phyloP scores from a whole-genome alignment of 2,888 invertebrate genomes.

The Lymantria monacha region DNA sequence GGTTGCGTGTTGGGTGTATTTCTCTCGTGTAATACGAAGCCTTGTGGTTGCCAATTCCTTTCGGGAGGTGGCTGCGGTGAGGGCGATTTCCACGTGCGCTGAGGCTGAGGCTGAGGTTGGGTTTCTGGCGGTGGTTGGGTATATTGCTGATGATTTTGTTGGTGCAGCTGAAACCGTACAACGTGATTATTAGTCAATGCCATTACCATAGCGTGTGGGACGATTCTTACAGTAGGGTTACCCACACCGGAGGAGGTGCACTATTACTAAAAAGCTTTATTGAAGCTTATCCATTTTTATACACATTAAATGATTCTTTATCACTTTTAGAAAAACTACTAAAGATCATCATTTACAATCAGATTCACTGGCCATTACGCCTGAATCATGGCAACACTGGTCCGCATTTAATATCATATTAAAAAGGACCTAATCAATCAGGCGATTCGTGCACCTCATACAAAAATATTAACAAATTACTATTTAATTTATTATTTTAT shows the following conservation, averaged over 20 bases:
- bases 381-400: too few species aligned
- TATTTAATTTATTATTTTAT: too few species aligned
- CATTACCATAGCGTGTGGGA: neutral
- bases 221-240: neutral
- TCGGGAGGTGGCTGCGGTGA: constrained; percentile 64
- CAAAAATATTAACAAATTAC: too few species aligned
- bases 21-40: constrained; percentile 86
- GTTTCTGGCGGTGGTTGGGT: constrained; percentile 50
- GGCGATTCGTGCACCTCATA: too few species aligned
- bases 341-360: neutral
- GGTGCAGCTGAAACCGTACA: constrained; percentile 55
- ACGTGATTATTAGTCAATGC: neutral
- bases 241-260: constrained; percentile 25
- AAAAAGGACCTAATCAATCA: too few species aligned
- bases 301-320: neutral
- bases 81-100: constrained; percentile 70
- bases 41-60: constrained; percentile 73
- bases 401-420: too few species aligned
- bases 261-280: constrained; percentile 5
- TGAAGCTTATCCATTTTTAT: constrained; percentile 16
- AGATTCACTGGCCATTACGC: too few species aligned
- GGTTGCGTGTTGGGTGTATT: constrained; percentile 43
- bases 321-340: neutral
- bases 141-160: constrained; percentile 48
- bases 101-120: constrained; percentile 62